Evolutionary conservation across 2,888 invertebrate genomes (phyloP).

Genomic region (Ichneumoninae sp.): DNA sequence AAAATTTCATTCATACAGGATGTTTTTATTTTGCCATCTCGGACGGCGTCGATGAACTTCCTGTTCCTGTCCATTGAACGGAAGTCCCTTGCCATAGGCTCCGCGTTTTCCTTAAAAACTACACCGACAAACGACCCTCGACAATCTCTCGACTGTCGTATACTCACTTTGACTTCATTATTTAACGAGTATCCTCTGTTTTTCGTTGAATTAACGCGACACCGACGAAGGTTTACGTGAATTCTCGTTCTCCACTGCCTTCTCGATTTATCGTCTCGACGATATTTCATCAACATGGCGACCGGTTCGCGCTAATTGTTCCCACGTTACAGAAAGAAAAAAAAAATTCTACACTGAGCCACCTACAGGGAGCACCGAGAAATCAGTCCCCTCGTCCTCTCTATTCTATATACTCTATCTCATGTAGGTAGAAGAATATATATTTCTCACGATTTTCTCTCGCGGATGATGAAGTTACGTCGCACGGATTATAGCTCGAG

Average conservation of each 20-base stretch:
- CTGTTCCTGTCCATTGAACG: slow-evolving; percentile 84
- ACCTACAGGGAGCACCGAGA: slow-evolving; percentile 12
- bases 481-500: neutral
- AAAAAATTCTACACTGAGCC: neutral
- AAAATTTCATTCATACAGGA: slow-evolving; percentile 80
- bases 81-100: slow-evolving; percentile 83
- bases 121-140: slow-evolving; percentile 68
- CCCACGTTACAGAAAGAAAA: slow-evolving; percentile 53
- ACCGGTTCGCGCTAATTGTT: slow-evolving; percentile 77
- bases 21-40: slow-evolving; percentile 82
- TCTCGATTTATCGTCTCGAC: slow-evolving; percentile 77
- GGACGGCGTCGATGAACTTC: slow-evolving; percentile 79
- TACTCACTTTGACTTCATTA: slow-evolving; percentile 80
- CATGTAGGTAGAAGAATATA: neutral
- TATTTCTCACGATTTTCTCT: slow-evolving; percentile 4
- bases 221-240: slow-evolving; percentile 69
- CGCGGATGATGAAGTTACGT: neutral
- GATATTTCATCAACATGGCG: slow-evolving; percentile 81
- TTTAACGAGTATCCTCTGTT: slow-evolving; percentile 69
- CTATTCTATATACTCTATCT: neutral
- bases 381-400: neutral
- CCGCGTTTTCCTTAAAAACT: slow-evolving; percentile 75
- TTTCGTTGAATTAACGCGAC: slow-evolving; percentile 69
- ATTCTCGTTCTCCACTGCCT: slow-evolving; percentile 74
- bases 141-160: slow-evolving; percentile 62